phyloP scores from a whole-genome alignment of 2,113 vertebrate species.

The Bambusicola thoracicus region DNA sequence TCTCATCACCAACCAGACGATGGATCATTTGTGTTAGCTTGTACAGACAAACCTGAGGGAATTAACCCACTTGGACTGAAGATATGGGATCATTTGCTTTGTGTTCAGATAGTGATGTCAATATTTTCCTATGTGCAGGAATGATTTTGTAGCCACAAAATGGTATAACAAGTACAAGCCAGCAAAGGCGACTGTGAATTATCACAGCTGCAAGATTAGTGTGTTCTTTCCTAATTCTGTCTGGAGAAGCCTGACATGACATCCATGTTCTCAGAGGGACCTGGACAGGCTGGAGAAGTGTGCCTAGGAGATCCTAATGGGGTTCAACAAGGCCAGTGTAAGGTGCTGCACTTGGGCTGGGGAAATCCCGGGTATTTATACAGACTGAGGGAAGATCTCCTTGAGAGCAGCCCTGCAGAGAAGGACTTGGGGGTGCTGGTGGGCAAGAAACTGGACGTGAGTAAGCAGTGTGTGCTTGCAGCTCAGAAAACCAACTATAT shows the following conservation, averaged over 20 bases:
- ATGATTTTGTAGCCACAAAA: not conserved
- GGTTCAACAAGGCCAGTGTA: too few species aligned
- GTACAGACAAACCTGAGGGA: not conserved
- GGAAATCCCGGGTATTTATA: too few species aligned
- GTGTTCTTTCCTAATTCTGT: not conserved
- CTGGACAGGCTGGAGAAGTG: too few species aligned
- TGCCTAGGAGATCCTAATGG: too few species aligned
- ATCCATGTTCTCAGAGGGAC: not conserved
- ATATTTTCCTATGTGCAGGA: not conserved
- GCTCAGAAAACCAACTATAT: too few species aligned
- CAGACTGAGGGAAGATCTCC: too few species aligned
- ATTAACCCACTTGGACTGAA: not conserved
- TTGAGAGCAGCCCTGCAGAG: too few species aligned
- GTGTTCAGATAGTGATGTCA: not conserved
- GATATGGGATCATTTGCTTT: not conserved
- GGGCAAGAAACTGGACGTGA: too few species aligned
- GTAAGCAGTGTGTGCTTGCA: too few species aligned
- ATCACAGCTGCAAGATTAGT: not conserved
- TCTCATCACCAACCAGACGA: not conserved
- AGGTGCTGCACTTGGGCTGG: too few species aligned
- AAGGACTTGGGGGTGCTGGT: too few species aligned
- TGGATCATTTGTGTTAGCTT: not conserved
- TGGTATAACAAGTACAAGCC: not conserved
- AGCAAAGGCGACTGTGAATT: conserved; percentile 21
- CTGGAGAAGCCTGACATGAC: not conserved